Conservation (phyloP, 2,797 vertebrate genomes). For the Hypotaenidia okinawae region DNA sequence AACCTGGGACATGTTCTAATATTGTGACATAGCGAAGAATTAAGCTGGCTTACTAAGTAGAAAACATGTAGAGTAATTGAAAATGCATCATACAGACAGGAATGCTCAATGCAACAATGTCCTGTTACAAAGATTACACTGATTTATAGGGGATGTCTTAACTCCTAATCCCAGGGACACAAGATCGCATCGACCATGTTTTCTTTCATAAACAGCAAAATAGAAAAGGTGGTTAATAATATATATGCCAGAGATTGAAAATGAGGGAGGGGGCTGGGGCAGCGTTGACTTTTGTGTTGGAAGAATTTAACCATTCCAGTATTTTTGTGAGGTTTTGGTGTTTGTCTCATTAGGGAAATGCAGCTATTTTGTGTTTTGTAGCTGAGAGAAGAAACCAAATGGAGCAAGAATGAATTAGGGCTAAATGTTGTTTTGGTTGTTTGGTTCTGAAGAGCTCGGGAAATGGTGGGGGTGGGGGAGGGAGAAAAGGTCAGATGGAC, state of each 20-base stretch:
- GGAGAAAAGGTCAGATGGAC: slow-evolving; percentile 56
- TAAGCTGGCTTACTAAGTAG: slow-evolving; percentile 86
- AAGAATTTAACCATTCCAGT: slow-evolving; percentile 44
- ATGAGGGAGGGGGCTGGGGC: slow-evolving; percentile 57
- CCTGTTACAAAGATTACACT: slow-evolving; percentile 79
- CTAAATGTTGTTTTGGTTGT: slow-evolving; percentile 60
- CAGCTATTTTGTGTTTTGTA: slow-evolving; percentile 58
- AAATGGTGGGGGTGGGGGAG: slow-evolving; percentile 38
- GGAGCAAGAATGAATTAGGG: slow-evolving; percentile 59
- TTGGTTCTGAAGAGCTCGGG: slow-evolving; percentile 62
- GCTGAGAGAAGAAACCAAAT: slow-evolving; percentile 49
- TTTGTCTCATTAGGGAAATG: slow-evolving; percentile 56
- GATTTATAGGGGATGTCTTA: slow-evolving; percentile 80
- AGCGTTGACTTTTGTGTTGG: slow-evolving; percentile 41
- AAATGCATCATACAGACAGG: slow-evolving; percentile 79
- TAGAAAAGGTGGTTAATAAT: slow-evolving; percentile 72
- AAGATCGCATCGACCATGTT: slow-evolving; percentile 62
- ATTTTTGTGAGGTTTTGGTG: slow-evolving; percentile 66
- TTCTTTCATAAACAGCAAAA: slow-evolving; percentile 72
- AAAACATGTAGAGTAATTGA: slow-evolving; percentile 85
- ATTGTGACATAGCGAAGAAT: slow-evolving; percentile 81
- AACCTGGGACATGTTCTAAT: slow-evolving; percentile 82
- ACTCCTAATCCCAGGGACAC: slow-evolving; percentile 75
- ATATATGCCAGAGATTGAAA: slow-evolving; percentile 69
- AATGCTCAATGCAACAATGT: slow-evolving; percentile 72